Percentiles rank a stretch among this genome's conserved stretches.
Conservation (phyloP, 2,888 invertebrate species). For the Sepioteuthis lessoniana region DNA sequence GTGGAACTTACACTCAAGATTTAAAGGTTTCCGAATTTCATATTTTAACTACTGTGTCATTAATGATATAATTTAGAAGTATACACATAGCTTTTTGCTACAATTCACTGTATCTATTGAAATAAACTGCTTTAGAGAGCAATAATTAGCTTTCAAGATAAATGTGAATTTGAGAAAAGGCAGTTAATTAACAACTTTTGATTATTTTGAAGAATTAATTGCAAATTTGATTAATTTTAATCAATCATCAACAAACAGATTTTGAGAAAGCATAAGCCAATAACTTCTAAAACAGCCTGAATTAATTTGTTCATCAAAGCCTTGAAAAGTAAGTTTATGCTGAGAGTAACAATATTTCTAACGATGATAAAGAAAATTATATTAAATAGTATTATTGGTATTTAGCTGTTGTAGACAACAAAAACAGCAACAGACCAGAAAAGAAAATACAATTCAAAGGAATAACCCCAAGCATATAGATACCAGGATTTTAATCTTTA, state of each 20-base stretch:
- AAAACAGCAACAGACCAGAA: background rate
- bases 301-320: background rate
- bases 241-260: background rate
- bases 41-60: background rate
- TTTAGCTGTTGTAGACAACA: background rate
- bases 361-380: background rate
- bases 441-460: background rate
- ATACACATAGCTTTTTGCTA: background rate
- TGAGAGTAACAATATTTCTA: background rate
- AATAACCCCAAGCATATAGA: background rate
- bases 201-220: background rate
- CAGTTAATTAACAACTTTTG: constrained; percentile 2
- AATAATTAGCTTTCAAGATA: background rate
- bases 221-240: background rate
- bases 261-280: background rate
- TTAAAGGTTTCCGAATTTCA: background rate
- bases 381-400: background rate
- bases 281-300: background rate
- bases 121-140: background rate
- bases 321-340: background rate
- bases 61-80: background rate
- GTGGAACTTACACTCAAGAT: background rate
- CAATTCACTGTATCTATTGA: background rate
- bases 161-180: background rate
- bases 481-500: background rate